Evolutionary conservation across 1,140 invertebrate species (phyloP), one percentile per base, ranked within the genome.

Genomic region (Homarus americanus): DNA sequence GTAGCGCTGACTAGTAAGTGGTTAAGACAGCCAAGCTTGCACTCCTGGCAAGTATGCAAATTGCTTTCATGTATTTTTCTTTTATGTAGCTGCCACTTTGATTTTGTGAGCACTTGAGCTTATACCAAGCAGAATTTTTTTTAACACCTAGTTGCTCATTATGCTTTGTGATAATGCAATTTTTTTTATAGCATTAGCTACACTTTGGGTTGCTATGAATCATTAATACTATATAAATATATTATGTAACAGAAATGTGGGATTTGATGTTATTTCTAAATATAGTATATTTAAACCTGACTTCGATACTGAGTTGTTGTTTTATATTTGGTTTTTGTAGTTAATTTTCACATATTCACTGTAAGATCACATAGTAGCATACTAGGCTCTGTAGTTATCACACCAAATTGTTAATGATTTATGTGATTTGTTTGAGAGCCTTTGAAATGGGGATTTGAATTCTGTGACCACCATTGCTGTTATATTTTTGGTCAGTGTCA

Each of bases 91-190:
- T 69, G 63, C 63, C n/a, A 28, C 36, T 85, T 58, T 76, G 53
- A 76, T 87, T 40, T 63, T 87, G 84, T 78, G 73, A 87, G 40
- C 84, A 87, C n/a, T 49, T 36, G 73, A 49, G 41, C 73, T 76
- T 38, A 53, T 15, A 76, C 84, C 78, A 34, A 66, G 84, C 75
- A 36, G 41, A 53, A 28, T 87, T 38, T 17, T 66, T 87, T 87
- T 15, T 41, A 32, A 75, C 17, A 87, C 73, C 73, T 76, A 78
- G 44, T 53, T 53, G 73, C 84, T 87, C 84, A 78, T 78, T 78
- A 87, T 76, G 84, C 73, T 87, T 87, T 75, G 84, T 86, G 84
- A 86, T 86, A 86, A 76, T 76, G 28, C 44, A 32, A 53, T 78
- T 78, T 83, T 63, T 63, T 63, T 82, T 28, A 40, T 69, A 66